A percentile compares a stretch with the other conserved stretches of the same genome.
Evolutionary conservation across 2,888 invertebrate species (phyloP).

Genomic region (Ditula angustiorana): DNA sequence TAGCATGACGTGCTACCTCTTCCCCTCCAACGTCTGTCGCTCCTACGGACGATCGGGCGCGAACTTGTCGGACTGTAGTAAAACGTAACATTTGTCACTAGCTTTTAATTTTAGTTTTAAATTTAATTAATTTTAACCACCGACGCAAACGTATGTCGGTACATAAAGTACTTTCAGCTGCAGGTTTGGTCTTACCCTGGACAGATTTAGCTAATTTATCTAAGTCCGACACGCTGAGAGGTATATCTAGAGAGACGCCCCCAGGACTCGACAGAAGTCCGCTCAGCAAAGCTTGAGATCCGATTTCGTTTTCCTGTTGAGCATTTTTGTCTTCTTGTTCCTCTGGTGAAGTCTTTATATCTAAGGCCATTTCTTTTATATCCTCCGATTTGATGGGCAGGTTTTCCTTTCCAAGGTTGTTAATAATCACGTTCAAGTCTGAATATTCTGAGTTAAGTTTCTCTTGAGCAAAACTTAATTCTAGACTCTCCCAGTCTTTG

Average conservation of each 20-base stretch:
- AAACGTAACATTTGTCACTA: too few species aligned
- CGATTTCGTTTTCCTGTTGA: slow-evolving; percentile 46
- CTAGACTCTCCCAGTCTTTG: slow-evolving; percentile 90
- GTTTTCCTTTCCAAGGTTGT: slow-evolving; percentile 70
- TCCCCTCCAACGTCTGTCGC: too few species aligned
- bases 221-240: slow-evolving; percentile 72
- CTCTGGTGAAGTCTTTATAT: slow-evolving; percentile 54
- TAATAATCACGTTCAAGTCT: slow-evolving; percentile 71
- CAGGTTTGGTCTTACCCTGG: slow-evolving; percentile 64
- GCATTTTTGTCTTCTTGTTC: slow-evolving; percentile 50
- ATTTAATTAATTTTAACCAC: too few species aligned
- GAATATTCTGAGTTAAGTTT: slow-evolving; percentile 75
- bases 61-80: too few species aligned
- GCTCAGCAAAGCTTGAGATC: slow-evolving; percentile 56
- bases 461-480: slow-evolving; percentile 65
- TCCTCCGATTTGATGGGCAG: slow-evolving; percentile 63
- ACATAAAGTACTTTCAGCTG: too few species aligned
- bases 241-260: slow-evolving; percentile 69
- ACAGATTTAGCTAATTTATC: slow-evolving; percentile 75
- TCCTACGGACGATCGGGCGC: too few species aligned
- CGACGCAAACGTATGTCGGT: too few species aligned
- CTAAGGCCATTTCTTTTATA: slow-evolving; percentile 54
- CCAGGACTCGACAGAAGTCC: slow-evolving; percentile 71
- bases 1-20: too few species aligned
- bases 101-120: too few species aligned